Evolutionary conservation across 2,797 vertebrate species (phyloP).

Genomic region (Microctenopoma steveboyesi): DNA sequence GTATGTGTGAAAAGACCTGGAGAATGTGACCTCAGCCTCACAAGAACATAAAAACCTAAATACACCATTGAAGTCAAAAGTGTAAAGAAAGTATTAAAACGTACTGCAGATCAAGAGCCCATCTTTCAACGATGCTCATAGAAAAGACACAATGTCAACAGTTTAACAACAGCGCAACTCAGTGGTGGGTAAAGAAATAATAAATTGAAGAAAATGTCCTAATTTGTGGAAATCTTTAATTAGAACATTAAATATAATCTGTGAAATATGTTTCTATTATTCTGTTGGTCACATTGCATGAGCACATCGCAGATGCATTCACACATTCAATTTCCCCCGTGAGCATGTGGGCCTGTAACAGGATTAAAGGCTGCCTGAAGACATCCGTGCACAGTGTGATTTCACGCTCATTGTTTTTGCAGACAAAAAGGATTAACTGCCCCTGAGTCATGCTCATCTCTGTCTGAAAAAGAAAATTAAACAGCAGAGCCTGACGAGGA

Average conservation of each 20-base stretch:
- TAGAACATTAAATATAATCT: conserved; percentile 76
- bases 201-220: conserved; percentile 32
- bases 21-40: background rate
- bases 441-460: conserved; percentile 21
- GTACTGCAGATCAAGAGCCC: background rate
- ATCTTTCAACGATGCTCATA: background rate
- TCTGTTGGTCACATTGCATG: conserved; percentile 31
- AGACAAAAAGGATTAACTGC: conserved; percentile 68
- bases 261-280: too few relatives aligned
- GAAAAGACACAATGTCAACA: too few relatives aligned
- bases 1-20: conserved; percentile 9
- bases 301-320: conserved; percentile 31
- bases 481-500: background rate
- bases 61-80: background rate
- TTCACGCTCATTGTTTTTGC: conserved; percentile 80
- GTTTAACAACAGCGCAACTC: too few relatives aligned
- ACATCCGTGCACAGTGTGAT: conserved; percentile 57
- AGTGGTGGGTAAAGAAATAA: too few relatives aligned
- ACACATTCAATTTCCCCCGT: conserved; percentile 36
- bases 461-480: conserved; percentile 17
- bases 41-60: background rate
- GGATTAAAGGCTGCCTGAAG: conserved; percentile 74
- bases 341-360: conserved; percentile 63
- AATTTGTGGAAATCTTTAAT: conserved; percentile 78
- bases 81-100: background rate